Percentiles rank a stretch among this genome's conserved stretches.
phyloP scores from a whole-genome alignment of 2,888 invertebrate species.

The Pachydiplax longipennis region DNA sequence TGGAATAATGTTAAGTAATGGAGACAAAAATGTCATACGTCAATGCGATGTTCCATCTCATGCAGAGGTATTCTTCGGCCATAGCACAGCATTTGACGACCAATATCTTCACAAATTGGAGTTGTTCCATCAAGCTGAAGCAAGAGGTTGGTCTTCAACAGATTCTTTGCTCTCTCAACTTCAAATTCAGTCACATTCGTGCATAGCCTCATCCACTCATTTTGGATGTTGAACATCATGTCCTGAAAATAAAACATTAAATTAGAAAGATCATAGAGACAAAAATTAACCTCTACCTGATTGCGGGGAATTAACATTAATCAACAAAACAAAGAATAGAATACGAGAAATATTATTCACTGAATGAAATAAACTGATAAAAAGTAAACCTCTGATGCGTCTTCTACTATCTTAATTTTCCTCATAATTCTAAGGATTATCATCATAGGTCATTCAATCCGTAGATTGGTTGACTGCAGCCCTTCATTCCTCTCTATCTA shows the following conservation, averaged over 20 bases:
- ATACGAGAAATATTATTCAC: background rate
- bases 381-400: too few species aligned
- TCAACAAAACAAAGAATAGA: too few species aligned
- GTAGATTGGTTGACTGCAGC: too few species aligned
- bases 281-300: background rate
- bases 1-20: background rate
- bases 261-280: background rate
- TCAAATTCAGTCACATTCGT: constrained; percentile 89
- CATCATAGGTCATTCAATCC: too few species aligned
- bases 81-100: constrained; percentile 97
- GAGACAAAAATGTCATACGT: constrained; percentile 62
- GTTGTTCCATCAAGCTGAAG: constrained; percentile 97
- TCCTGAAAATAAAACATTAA: constrained; percentile 53
- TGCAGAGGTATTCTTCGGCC: constrained; percentile 93
- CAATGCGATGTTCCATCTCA: constrained; percentile 93
- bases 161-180: constrained; percentile 92
- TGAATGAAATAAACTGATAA: too few species aligned
- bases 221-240: constrained; percentile 74
- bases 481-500: too few species aligned
- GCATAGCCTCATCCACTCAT: constrained; percentile 92
- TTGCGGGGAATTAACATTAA: background rate
- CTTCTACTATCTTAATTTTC: too few species aligned
- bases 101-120: constrained; percentile 98
- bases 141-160: constrained; percentile 95
- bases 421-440: too few species aligned